Base-by-base conservation (phyloP, 2,888 invertebrate species). In the Leucania comma region DNA sequence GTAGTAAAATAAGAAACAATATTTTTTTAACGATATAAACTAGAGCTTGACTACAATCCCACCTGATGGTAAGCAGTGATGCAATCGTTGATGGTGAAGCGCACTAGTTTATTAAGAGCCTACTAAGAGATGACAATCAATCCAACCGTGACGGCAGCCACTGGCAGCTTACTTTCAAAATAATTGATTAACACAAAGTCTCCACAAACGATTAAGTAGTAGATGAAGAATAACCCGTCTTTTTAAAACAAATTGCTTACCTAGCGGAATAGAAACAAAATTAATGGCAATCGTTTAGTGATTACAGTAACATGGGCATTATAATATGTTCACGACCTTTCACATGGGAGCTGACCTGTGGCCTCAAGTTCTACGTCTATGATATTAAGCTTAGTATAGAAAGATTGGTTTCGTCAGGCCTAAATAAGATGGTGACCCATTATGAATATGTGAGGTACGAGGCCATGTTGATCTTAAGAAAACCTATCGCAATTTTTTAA, bases 261-360 rank as follows among this genome's bases (percentile, higher is more conserved):
- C 68, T 14, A 69, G 69, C 32, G 64, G 72, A 75, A 71, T 61
- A 66, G 72, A 77, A 75, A 78, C 66, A 68, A 78, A 81, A 84
- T 84, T 80, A 80, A 84, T 85, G 77, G 60, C 76, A 64, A 85
- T 75, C 81, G 72, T 78, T 85, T 76, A 80, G 29, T 53, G 72
- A 81, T 79, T 71, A 66, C 72, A 56, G 65, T 79, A 65, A 76
- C 72, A 72, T 61, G 67, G 76, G 62, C 66, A 73, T 42, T 70
- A 26, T 53, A 53, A 54, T 65, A 62, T 75, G 62, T 53, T 65
- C 57, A 64, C 58, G 80, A 80, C 78, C 80, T 82, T 83, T 83
- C 81, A 80, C 83, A 84, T 78, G 81, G 86, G 78, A 82, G 85
- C 81, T 77, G 81, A 77, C 80, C 86, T 82, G 8, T 86, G 68